Conservation (phyloP, 2,113 vertebrate genomes). For the Indicator maculatus region DNA sequence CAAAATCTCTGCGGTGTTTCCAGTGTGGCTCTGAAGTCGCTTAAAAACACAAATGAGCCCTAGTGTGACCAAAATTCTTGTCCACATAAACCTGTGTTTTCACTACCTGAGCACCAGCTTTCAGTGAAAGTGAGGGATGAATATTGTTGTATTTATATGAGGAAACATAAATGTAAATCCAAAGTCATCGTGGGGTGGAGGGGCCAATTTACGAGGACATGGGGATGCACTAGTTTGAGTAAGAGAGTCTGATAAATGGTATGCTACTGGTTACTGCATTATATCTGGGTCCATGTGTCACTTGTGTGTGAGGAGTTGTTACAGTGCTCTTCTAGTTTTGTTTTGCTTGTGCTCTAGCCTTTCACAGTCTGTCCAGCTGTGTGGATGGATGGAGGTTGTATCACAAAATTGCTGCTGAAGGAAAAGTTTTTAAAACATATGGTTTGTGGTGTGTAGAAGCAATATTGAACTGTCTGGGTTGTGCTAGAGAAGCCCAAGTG, state of each 20-base stretch:
- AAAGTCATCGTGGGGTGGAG: not conserved
- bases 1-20: conserved; percentile 47
- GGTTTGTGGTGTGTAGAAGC: conserved; percentile 50
- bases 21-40: conserved; percentile 55
- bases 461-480: not conserved
- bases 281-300: conserved; percentile 31
- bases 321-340: conserved; percentile 52
- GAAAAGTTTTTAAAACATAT: conserved; percentile 34
- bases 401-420: conserved; percentile 45
- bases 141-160: not conserved
- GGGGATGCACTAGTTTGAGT: conserved; percentile 1
- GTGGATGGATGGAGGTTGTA: conserved; percentile 44
- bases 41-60: conserved; percentile 48
- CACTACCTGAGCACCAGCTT: not conserved
- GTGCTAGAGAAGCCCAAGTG: not conserved
- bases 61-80: conserved; percentile 26
- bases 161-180: not conserved
- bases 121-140: not conserved
- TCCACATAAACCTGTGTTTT: not conserved
- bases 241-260: not conserved
- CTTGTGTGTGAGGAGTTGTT: conserved; percentile 39
- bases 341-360: conserved; percentile 67
- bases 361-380: conserved; percentile 55
- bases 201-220: conserved; percentile 14
- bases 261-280: conserved; percentile 4